Evolutionary conservation across 2,888 invertebrate genomes (phyloP).

Genomic region (Prosapia bicincta): DNA sequence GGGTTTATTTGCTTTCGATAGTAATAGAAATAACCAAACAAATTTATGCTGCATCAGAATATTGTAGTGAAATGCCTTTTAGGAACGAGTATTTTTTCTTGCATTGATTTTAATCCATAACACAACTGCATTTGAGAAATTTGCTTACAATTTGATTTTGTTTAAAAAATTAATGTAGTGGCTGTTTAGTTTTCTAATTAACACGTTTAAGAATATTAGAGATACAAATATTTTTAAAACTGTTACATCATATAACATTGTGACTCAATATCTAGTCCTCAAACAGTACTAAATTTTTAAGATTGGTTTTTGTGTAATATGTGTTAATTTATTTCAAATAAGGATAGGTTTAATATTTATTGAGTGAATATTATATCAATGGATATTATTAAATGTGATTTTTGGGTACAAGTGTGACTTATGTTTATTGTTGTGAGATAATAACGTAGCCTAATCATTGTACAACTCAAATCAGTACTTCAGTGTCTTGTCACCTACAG

Average conservation of each 20-base stretch:
- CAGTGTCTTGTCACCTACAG: constrained; percentile 10
- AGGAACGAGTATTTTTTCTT: no score
- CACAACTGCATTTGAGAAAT: no score
- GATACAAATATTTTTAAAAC: background rate
- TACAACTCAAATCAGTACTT: constrained; percentile 4
- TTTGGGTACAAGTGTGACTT: background rate
- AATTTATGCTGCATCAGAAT: no score
- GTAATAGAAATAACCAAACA: no score
- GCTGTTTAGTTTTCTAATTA: background rate
- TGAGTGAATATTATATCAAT: background rate
- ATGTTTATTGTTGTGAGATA: background rate
- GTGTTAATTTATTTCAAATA: background rate
- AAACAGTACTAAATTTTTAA: background rate
- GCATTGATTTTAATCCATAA: no score
- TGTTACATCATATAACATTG: background rate
- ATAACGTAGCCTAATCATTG: constrained; percentile 17
- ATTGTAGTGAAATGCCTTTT: no score
- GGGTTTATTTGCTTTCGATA: no score
- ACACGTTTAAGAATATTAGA: background rate
- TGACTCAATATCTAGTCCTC: background rate
- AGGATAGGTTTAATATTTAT: background rate
- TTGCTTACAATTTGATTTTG: no score
- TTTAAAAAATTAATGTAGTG: background rate
- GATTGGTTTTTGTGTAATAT: background rate
- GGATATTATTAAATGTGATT: background rate